Evolutionary conservation across 2,797 vertebrate species (phyloP), one percentile per base, ranked within the genome.

Genomic region (Chromis chromis): DNA sequence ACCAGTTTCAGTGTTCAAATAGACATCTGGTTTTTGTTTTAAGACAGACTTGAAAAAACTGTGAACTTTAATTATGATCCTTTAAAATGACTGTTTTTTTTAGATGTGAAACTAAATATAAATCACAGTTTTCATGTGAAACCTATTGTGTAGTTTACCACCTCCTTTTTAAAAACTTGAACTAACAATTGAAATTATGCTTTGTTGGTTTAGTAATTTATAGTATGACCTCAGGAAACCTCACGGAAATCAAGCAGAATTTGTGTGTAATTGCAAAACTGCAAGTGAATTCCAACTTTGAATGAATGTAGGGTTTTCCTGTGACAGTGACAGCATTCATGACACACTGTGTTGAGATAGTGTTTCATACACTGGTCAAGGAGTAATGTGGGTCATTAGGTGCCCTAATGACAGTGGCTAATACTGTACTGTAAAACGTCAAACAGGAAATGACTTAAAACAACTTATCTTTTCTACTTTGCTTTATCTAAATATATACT

Each of bases 211-310:
- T 27, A n/a, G 42, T 63, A 0, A 65, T 62, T 57, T 64, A 40
- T 33, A 42, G 59, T 22, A 0, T 56, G 54, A 59, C 65, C 7
- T 56, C 25, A 50, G 28, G 40, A 49, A 67, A 44, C 33, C 46
- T 3, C 44, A 25, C 8, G 19, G 46, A 48, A n/a, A 48, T 11
- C 21, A 36, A 28, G 25, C 46, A 22, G 19, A 33, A 65, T 24
- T 67, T 46, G 49, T 52, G 21, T 56, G 17, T 55, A 42, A 55
- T n/a, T 49, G 46, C 21, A 39, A 67, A 71, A 62, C 6, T 71
- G 58, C 62, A 78, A 67, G 60, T 55, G 59, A 69, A 72, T 81
- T 50, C 59, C 71, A 17, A 44, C 36, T 74, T 61, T 52, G 46
- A 9, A 6, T 36, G 27, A 21, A 46, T 64, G 31, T 39, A 62